A percentile compares a stretch with the other conserved stretches of the same genome.
Conservation (phyloP, 2,888 invertebrate genomes). For the Neuroscelio doddi region DNA sequence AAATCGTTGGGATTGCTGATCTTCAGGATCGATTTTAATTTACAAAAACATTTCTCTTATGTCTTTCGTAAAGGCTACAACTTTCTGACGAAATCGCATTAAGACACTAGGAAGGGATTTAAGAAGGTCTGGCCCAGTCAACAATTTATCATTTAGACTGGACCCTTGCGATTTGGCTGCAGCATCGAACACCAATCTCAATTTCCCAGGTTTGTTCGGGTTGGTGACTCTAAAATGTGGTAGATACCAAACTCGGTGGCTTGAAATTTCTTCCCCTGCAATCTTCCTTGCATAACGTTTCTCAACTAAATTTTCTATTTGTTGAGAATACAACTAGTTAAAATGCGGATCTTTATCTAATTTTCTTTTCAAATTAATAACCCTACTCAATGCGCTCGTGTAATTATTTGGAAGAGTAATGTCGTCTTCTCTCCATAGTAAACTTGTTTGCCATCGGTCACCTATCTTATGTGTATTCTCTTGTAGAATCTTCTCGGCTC, state of each 20-base stretch:
- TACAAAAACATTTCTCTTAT: constrained; percentile 62
- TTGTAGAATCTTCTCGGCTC: too few species aligned
- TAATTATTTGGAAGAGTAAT: too few species aligned
- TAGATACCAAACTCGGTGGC: constrained; percentile 15
- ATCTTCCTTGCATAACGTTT: constrained; percentile 16
- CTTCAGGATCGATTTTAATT: constrained; percentile 50
- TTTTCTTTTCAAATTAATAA: too few species aligned
- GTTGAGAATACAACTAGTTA: too few species aligned
- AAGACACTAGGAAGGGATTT: constrained; percentile 60
- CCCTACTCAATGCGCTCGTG: too few species aligned
- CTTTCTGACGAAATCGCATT: constrained; percentile 61
- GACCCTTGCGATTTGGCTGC: constrained; percentile 51
- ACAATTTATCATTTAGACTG: constrained; percentile 53
- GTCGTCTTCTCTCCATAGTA: too few species aligned
- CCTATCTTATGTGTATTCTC: too few species aligned
- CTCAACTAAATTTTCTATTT: constrained; percentile 13
- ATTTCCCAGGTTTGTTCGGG: constrained; percentile 51
- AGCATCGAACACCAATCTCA: constrained; percentile 59
- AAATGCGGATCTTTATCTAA: too few species aligned
- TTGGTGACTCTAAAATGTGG: constrained; percentile 34
- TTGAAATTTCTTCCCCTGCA: neutral
- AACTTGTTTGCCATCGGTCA: too few species aligned
- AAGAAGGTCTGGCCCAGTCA: constrained; percentile 60
- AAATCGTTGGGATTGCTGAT: constrained; percentile 52
- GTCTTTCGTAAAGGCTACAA: constrained; percentile 59